Evolutionary conservation across 2,888 invertebrate species (phyloP).

Genomic region (Drosophila borealis): DNA sequence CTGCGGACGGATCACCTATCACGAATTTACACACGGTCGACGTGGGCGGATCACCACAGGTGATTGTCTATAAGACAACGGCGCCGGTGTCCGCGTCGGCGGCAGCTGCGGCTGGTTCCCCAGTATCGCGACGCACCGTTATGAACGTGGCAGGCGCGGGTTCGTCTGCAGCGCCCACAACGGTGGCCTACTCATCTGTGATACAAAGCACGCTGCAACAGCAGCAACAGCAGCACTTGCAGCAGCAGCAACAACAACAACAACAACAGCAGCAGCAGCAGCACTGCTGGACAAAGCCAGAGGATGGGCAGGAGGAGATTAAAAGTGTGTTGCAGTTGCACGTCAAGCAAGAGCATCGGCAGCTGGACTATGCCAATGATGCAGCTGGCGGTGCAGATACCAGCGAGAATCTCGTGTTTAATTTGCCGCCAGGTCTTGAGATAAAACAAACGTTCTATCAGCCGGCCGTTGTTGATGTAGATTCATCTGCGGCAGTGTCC

Average conservation of each 20-base stretch:
- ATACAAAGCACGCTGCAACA: conserved; percentile 86
- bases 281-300: conserved; percentile 80
- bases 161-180: conserved; percentile 79
- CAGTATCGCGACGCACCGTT: conserved; percentile 75
- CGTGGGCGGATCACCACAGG: conserved; percentile 77
- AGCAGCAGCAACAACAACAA: conserved; percentile 51
- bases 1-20: conserved; percentile 82
- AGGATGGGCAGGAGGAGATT: conserved; percentile 78
- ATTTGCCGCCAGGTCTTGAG: conserved; percentile 81
- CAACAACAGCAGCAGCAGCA: conserved; percentile 66
- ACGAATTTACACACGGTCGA: conserved; percentile 78
- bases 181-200: conserved; percentile 93
- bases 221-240: conserved; percentile 67
- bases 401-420: conserved; percentile 82
- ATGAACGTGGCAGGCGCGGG: conserved; percentile 77
- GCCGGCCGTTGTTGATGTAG: conserved; percentile 54
- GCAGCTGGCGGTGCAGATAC: conserved; percentile 58
- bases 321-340: conserved; percentile 82
- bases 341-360: conserved; percentile 82
- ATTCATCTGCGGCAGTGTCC: conserved; percentile 32
- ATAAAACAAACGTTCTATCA: conserved; percentile 82
- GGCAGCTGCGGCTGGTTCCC: conserved; percentile 68
- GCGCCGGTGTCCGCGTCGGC: conserved; percentile 49
- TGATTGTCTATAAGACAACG: conserved; percentile 83
- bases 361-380: conserved; percentile 73